Percentiles rank a stretch among this genome's conserved stretches.
These are phyloP conservation scores for Thaumatotibia leucotreta DNA, from an alignment of 1,140 invertebrate species.

Conservation along the genomic window DNA sequence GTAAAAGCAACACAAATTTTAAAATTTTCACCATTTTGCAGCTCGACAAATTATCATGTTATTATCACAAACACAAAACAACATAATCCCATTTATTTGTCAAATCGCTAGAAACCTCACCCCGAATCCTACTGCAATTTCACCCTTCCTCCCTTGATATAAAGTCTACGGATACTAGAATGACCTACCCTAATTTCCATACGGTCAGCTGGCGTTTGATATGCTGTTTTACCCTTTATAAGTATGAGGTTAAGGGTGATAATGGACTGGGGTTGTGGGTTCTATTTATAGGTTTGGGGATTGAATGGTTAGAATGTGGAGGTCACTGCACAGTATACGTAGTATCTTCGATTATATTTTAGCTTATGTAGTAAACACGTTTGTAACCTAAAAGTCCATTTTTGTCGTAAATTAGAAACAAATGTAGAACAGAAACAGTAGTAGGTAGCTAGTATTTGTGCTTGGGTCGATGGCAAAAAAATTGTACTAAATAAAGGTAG, in stretches of 20 bases:
- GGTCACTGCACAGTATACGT: too few species aligned
- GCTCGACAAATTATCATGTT: too few species aligned
- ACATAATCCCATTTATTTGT: neutral
- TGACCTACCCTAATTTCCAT: slow-evolving; percentile 2
- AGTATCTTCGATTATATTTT: too few species aligned
- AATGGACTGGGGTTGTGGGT: neutral
- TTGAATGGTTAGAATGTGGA: slow-evolving; percentile 1
- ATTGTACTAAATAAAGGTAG: too few species aligned
- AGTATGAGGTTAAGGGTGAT: neutral
- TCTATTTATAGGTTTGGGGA: neutral
- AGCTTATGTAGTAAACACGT: too few species aligned
- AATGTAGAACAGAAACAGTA: too few species aligned
- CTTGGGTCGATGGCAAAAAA: too few species aligned
- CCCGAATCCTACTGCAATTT: neutral
- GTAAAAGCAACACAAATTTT: too few species aligned
- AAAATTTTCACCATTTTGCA: too few species aligned
- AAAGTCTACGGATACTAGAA: neutral
- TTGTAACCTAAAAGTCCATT: too few species aligned
- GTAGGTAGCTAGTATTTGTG: too few species aligned
- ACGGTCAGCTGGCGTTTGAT: neutral
- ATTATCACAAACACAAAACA: neutral
- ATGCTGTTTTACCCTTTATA: neutral
- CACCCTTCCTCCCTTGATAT: neutral
- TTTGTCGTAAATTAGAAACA: too few species aligned
- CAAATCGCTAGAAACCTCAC: neutral